A percentile compares a stretch with the other conserved stretches of the same genome.
Evolutionary conservation across 2,888 invertebrate species (phyloP).

Genomic region (Hofmannophila pseudospretella): DNA sequence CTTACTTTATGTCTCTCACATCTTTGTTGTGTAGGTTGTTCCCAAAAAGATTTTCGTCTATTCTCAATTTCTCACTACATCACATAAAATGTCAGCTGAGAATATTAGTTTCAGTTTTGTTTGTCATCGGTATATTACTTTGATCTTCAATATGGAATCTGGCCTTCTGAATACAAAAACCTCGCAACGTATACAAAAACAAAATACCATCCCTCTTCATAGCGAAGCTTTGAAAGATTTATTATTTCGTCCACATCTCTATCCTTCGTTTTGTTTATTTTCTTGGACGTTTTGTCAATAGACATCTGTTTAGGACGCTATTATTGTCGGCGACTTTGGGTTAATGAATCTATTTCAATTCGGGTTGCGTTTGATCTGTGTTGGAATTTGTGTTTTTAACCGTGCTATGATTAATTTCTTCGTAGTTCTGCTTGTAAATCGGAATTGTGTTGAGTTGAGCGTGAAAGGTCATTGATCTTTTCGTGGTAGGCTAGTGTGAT

Average conservation of each 20-base stretch:
- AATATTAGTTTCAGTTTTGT: neutral
- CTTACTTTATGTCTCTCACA: too few species aligned
- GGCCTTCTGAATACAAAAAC: constrained; percentile 6
- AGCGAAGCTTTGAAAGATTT: constrained; percentile 32
- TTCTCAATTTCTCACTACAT: too few species aligned
- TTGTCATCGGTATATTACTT: constrained; percentile 1
- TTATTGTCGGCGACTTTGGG: constrained; percentile 27
- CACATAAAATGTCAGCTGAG: neutral
- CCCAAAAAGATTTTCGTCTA: too few species aligned
- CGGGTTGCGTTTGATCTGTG: constrained; percentile 13
- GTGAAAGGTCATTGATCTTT: constrained; percentile 33
- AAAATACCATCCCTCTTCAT: constrained; percentile 13
- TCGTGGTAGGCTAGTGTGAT: constrained; percentile 22
- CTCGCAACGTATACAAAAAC: constrained; percentile 1
- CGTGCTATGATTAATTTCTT: neutral
- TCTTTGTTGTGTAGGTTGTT: too few species aligned
- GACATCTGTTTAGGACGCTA: constrained; percentile 44
- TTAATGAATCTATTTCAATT: constrained; percentile 29
- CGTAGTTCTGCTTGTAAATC: constrained; percentile 1
- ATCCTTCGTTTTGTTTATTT: constrained; percentile 46
- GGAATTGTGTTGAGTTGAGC: constrained; percentile 5
- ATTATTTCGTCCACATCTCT: constrained; percentile 35
- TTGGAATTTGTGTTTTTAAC: constrained; percentile 1
- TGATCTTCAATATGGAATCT: constrained; percentile 1
- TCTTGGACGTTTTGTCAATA: constrained; percentile 48